Conservation (phyloP, 2,113 vertebrate genomes). For the Trematomus loennbergii region DNA sequence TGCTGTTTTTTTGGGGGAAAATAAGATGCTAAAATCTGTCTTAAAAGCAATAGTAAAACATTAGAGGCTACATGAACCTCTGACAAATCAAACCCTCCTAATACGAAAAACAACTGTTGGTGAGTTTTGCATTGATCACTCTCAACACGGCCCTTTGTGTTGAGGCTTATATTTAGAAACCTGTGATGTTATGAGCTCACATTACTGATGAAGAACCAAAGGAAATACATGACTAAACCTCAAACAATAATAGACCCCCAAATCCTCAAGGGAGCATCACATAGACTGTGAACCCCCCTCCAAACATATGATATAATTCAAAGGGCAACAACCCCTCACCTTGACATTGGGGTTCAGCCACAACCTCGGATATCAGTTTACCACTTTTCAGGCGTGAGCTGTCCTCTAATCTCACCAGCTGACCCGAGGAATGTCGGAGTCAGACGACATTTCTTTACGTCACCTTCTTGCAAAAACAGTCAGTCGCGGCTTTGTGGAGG, state of each 20-base stretch:
- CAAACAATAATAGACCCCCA: slow-evolving; percentile 61
- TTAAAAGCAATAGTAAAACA: not conserved
- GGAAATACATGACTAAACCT: slow-evolving; percentile 51
- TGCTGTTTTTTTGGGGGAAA: not conserved
- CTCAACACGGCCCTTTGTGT: slow-evolving; percentile 1
- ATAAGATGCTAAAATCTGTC: not conserved
- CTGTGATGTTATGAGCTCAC: slow-evolving; percentile 45
- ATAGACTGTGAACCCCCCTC: slow-evolving; percentile 44
- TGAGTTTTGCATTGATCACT: not conserved
- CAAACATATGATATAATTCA: slow-evolving; percentile 75
- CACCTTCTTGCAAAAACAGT: slow-evolving; percentile 42
- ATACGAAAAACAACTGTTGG: not conserved
- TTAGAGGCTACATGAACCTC: not conserved
- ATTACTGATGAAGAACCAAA: slow-evolving; percentile 46
- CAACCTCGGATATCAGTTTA: slow-evolving; percentile 70
- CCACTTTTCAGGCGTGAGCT: slow-evolving; percentile 53
- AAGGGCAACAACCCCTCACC: slow-evolving; percentile 67
- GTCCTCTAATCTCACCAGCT: slow-evolving; percentile 67
- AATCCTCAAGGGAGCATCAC: slow-evolving; percentile 56
- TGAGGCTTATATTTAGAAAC: slow-evolving; percentile 35
- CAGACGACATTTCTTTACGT: slow-evolving; percentile 55
- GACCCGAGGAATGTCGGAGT: slow-evolving; percentile 67
- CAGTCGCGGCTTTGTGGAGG: slow-evolving; percentile 2
- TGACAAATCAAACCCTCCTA: not conserved
- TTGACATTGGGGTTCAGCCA: slow-evolving; percentile 71